These are phyloP conservation scores for Thaleichthys pacificus DNA, from an alignment of 2,797 vertebrate genomes.

Conservation along the genomic window DNA sequence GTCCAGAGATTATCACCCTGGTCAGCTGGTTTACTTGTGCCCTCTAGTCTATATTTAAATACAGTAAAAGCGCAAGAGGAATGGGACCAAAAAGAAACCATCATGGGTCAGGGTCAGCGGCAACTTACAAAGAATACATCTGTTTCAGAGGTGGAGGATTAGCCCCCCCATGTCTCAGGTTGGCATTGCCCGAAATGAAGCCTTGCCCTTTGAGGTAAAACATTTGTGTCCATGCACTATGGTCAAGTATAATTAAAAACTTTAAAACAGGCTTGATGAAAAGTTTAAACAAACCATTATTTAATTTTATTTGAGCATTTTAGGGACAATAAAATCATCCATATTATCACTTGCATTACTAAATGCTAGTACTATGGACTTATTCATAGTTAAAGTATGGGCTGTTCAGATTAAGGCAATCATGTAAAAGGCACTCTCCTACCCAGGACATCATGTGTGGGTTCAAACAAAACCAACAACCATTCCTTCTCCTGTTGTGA, in stretches of 20 bases:
- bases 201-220: too few species aligned
- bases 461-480: constrained; percentile 42
- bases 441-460: constrained; percentile 18
- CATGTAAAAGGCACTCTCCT: constrained; percentile 12
- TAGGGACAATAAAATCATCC: too few species aligned
- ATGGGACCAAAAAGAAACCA: constrained; percentile 56
- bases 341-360: too few species aligned
- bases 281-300: too few species aligned
- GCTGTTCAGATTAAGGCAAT: constrained; percentile 5
- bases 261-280: too few species aligned
- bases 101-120: constrained; percentile 56
- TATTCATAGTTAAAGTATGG: background rate
- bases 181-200: constrained; percentile 18
- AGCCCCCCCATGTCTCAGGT: constrained; percentile 44
- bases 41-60: constrained; percentile 73
- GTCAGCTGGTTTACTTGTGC: constrained; percentile 71
- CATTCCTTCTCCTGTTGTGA: constrained; percentile 61
- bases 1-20: constrained; percentile 74
- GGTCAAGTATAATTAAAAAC: too few species aligned
- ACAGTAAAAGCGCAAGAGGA: constrained; percentile 62
- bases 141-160: constrained; percentile 62
- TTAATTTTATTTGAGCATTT: too few species aligned
- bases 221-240: too few species aligned
- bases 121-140: constrained; percentile 49
- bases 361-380: too few species aligned